Conservation (phyloP, 2,888 invertebrate species). For the Morpho achilles region DNA sequence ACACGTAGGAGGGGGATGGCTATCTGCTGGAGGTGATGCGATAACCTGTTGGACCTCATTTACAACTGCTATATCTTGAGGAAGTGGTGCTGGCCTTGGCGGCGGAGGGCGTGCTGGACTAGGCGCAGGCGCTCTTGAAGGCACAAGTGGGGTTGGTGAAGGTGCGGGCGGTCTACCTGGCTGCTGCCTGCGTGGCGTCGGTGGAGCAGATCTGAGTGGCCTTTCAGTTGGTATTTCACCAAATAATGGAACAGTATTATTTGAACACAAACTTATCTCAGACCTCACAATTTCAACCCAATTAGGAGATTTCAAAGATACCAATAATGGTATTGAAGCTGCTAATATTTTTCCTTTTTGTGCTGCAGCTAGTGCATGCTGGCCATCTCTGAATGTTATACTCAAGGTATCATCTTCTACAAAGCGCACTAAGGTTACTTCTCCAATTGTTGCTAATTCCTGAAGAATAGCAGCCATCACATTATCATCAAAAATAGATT, state of each 20-base stretch:
- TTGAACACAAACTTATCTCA: conserved; percentile 90
- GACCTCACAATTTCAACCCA: conserved; percentile 91
- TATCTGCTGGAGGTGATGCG: conserved; percentile 76
- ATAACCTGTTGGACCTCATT: conserved; percentile 51
- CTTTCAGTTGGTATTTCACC: conserved; percentile 59
- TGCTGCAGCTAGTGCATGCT: conserved; percentile 88
- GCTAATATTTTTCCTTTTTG: conserved; percentile 79
- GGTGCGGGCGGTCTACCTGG: conserved; percentile 82
- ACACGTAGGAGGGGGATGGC: conserved; percentile 82
- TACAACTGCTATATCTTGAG: conserved; percentile 68
- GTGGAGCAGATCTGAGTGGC: conserved; percentile 65
- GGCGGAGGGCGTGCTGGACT: conserved; percentile 79
- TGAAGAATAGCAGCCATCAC: conserved; percentile 89
- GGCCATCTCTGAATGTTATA: conserved; percentile 95
- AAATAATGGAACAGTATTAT: conserved; percentile 90
- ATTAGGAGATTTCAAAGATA: conserved; percentile 89
- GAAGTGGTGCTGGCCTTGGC: conserved; percentile 77
- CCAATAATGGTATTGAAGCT: conserved; percentile 82
- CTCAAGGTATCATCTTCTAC: conserved; percentile 90
- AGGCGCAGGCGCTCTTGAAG: conserved; percentile 66
- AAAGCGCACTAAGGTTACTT: conserved; percentile 94
- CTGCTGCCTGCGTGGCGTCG: conserved; percentile 72
- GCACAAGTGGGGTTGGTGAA: conserved; percentile 69
- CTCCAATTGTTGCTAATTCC: conserved; percentile 90
- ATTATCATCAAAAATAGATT: conserved; percentile 87